phyloP scores from a whole-genome alignment of 2,113 vertebrate genomes.

The Nerophis ophidion region DNA sequence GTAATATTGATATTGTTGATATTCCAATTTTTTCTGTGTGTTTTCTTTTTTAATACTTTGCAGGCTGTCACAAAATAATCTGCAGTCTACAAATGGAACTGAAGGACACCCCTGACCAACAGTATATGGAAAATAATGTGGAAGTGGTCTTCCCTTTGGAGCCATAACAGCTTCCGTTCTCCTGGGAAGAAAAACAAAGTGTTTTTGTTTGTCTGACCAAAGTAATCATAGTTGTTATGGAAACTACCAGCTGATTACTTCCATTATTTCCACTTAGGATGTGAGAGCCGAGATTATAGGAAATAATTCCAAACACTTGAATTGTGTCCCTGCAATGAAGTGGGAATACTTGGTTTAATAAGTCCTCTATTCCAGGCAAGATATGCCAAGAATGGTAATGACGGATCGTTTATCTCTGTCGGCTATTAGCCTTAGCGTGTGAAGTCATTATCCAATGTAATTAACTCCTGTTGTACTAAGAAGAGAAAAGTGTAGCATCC shows the following conservation, averaged over 20 bases:
- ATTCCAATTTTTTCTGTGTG: no score
- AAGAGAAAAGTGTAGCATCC: slow-evolving; percentile 24
- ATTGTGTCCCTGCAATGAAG: slow-evolving; percentile 21
- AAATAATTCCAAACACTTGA: slow-evolving; percentile 7
- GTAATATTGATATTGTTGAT: no score
- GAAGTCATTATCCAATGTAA: slow-evolving; percentile 61
- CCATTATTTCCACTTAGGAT: background rate
- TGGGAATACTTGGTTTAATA: slow-evolving; percentile 32
- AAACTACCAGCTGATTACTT: background rate
- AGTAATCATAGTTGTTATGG: background rate
- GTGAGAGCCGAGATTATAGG: background rate
- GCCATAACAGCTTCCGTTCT: no score
- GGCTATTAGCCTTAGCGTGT: slow-evolving; percentile 49
- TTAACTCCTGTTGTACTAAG: slow-evolving; percentile 56
- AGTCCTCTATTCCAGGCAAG: slow-evolving; percentile 25
- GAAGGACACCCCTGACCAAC: no score
- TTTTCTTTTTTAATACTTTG: no score
- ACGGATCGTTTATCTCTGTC: slow-evolving; percentile 58
- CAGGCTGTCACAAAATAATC: no score
- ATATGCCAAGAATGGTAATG: slow-evolving; percentile 50
- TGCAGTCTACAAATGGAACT: no score
- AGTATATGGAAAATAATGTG: no score
- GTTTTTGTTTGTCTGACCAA: background rate
- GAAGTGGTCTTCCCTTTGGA: no score
- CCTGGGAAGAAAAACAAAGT: no score